These are phyloP conservation scores for Ischnus inquisitorius DNA, from an alignment of 2,888 invertebrate species.

Conservation along the genomic window DNA sequence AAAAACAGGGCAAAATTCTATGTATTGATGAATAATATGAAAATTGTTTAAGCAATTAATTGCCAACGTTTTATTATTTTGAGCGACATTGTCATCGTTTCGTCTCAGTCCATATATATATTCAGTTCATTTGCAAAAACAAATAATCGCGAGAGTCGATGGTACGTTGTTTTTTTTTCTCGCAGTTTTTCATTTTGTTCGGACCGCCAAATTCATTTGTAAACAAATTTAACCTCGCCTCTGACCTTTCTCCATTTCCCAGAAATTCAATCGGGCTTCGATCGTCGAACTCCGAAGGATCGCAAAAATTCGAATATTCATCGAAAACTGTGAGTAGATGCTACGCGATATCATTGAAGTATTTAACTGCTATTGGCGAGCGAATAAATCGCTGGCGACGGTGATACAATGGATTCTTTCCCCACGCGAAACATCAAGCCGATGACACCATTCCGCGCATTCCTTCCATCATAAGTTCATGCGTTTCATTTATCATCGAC, in stretches of 20 bases:
- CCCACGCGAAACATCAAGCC: constrained; percentile 33
- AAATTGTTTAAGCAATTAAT: constrained; percentile 80
- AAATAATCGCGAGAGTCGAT: constrained; percentile 30
- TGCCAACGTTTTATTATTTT: constrained; percentile 7
- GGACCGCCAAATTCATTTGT: constrained; percentile 35
- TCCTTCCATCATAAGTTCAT: background rate
- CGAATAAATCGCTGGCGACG: constrained; percentile 1
- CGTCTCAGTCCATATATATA: constrained; percentile 12
- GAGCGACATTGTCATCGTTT: background rate
- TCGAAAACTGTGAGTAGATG: constrained; percentile 37
- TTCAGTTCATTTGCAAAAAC: constrained; percentile 19
- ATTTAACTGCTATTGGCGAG: constrained; percentile 1
- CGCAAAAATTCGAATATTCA: background rate
- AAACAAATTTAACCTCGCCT: constrained; percentile 38
- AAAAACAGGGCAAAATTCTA: constrained; percentile 75
- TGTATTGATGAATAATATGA: constrained; percentile 83
- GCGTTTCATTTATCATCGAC: background rate
- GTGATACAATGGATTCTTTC: constrained; percentile 35
- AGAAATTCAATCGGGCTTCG: constrained; percentile 6
- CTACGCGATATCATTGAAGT: background rate
- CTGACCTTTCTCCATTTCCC: background rate
- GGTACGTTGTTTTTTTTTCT: constrained; percentile 33
- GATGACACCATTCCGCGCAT: constrained; percentile 44
- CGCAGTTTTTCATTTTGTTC: constrained; percentile 45
- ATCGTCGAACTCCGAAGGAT: constrained; percentile 12